Percentiles rank a stretch among this genome's conserved stretches.
Conservation (phyloP, 2,888 invertebrate species). For the Pseudanteris insignis region DNA sequence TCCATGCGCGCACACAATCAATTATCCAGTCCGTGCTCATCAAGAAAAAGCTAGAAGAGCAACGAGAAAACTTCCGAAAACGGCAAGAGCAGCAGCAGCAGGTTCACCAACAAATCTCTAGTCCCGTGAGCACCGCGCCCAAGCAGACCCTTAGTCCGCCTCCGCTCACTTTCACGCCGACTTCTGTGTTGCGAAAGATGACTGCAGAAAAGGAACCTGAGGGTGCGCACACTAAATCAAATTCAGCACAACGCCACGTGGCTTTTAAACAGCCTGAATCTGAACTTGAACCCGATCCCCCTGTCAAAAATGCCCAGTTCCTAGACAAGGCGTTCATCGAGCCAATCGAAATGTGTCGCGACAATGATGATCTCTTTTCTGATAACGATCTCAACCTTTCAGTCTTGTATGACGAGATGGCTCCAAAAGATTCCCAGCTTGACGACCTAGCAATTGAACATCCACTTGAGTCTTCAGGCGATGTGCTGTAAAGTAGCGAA, state of each 20-base stretch:
- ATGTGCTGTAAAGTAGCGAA: slow-evolving; percentile 4
- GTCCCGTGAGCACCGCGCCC: slow-evolving; percentile 62
- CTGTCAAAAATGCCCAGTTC: neutral
- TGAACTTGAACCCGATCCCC: neutral
- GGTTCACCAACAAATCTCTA: slow-evolving; percentile 53
- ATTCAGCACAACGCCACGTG: slow-evolving; percentile 52
- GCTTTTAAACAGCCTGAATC: slow-evolving; percentile 24
- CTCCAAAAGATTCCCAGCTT: neutral
- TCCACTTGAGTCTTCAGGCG: slow-evolving; percentile 9
- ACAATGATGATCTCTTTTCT: slow-evolving; percentile 1
- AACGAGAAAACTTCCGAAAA: slow-evolving; percentile 83
- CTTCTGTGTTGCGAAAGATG: slow-evolving; percentile 93
- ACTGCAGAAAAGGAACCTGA: slow-evolving; percentile 87
- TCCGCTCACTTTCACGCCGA: slow-evolving; percentile 90
- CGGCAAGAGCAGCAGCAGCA: slow-evolving; percentile 73
- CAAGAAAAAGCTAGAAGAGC: slow-evolving; percentile 89
- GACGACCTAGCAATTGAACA: neutral
- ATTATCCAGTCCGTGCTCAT: slow-evolving; percentile 88
- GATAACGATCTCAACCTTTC: slow-evolving; percentile 15
- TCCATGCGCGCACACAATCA: slow-evolving; percentile 85
- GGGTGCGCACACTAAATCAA: slow-evolving; percentile 59
- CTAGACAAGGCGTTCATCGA: slow-evolving; percentile 8
- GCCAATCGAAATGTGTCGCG: slow-evolving; percentile 19
- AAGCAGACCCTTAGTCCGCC: slow-evolving; percentile 72
- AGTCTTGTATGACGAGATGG: slow-evolving; percentile 6